Evolutionary conservation across 2,888 invertebrate genomes (phyloP).

Genomic region (Torymus auratus): DNA sequence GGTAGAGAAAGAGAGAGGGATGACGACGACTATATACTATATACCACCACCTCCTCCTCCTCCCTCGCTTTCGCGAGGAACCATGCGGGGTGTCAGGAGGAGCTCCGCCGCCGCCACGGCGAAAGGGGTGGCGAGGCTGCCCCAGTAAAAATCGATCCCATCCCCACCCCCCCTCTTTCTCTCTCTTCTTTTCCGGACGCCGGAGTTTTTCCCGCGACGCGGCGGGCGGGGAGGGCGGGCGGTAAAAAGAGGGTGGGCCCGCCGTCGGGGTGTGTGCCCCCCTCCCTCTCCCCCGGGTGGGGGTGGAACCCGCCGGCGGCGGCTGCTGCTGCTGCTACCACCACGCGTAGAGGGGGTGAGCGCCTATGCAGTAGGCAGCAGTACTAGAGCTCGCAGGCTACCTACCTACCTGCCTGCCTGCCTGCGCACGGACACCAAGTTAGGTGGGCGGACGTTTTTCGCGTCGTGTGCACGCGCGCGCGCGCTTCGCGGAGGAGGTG

Average conservation of each 20-base stretch:
- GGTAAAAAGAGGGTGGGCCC: constrained; percentile 58
- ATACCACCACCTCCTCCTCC: constrained; percentile 20
- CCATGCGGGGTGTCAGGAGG: constrained; percentile 61
- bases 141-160: constrained; percentile 78
- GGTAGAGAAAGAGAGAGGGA: constrained; percentile 17
- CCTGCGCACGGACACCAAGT: constrained; percentile 44
- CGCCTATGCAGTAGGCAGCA: constrained; percentile 42
- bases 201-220: constrained; percentile 57
- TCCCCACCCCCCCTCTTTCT: constrained; percentile 72
- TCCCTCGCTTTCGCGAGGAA: constrained; percentile 58
- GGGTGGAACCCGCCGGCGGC: constrained; percentile 43
- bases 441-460: constrained; percentile 59
- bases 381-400: too few species aligned
- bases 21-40: constrained; percentile 36
- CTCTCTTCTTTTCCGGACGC: constrained; percentile 56
- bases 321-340: neutral
- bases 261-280: constrained; percentile 49
- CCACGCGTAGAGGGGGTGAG: neutral
- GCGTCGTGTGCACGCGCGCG: constrained; percentile 19
- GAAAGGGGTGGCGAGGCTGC: constrained; percentile 72
- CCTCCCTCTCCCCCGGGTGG: neutral
- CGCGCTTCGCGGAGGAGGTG: constrained; percentile 28
- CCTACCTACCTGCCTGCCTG: too few species aligned
- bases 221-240: constrained; percentile 22
- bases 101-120: constrained; percentile 64